Evolutionary conservation across 2,113 vertebrate species (phyloP).

Genomic region (Pantherophis guttatus): DNA sequence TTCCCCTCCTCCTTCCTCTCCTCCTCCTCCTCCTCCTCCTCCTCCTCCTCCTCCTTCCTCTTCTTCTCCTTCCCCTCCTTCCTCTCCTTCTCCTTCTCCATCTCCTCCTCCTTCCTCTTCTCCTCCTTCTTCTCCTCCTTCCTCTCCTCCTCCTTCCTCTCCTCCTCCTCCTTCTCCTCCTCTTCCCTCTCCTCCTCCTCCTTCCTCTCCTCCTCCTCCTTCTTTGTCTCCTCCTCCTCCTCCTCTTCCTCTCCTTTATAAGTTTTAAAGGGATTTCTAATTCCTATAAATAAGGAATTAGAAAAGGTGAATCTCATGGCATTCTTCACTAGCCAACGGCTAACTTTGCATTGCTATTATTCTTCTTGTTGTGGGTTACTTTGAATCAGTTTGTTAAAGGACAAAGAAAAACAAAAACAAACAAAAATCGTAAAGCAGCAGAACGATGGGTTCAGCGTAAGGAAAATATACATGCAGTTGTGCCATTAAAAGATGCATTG

Average conservation of each 20-base stretch:
- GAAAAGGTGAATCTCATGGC: not conserved
- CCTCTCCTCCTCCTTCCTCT: accelerated
- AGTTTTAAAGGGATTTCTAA: not conserved
- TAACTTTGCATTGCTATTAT: not conserved
- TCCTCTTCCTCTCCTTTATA: not conserved
- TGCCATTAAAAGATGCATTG: conserved; percentile 73
- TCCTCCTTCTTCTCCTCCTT: too few species aligned
- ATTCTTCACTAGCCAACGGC: not conserved
- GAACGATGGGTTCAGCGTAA: conserved; percentile 60
- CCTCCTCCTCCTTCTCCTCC: too few species aligned
- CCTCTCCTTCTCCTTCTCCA: too few species aligned
- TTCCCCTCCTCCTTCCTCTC: too few species aligned
- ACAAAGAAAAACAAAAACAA: not conserved
- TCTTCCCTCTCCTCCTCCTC: accelerated
- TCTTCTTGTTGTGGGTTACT: not conserved
- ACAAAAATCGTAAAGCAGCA: conserved; percentile 28
- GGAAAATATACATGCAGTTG: conserved; percentile 44
- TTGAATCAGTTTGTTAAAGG: not conserved
- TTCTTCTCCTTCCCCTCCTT: too few species aligned
- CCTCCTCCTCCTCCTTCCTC: too few species aligned
- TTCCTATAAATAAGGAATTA: not conserved
- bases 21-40: too few species aligned
- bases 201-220: too few species aligned
- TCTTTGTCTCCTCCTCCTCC: too few species aligned
- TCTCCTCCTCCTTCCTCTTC: accelerated